Evolutionary conservation across 2,888 invertebrate genomes (phyloP), one percentile per base, ranked within the genome.

Genomic region (Megamerina dolium): DNA sequence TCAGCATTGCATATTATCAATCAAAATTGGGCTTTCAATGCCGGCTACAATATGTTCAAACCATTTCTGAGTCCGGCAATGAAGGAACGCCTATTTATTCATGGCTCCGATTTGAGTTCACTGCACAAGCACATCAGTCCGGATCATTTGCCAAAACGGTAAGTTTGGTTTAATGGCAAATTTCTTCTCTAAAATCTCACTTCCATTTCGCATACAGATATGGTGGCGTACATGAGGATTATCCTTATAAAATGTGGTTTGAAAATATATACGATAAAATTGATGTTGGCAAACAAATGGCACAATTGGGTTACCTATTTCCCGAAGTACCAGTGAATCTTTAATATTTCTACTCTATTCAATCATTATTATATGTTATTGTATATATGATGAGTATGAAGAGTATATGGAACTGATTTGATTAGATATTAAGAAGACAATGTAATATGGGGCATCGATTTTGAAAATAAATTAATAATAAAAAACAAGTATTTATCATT

Each of bases 21-120:
- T 64, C 85, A 88, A 62, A 84, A 86, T 1, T 87, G 87, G 86
- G 69, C 85, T 6, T 87, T 88, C 63, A 87, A 86, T 65, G 80
- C 83, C 50, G 80, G 85, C 38, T 87, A 82, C 66, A 80, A 79
- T 51, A 79, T 87, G 14, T 87, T 89, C 68, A 87, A 85, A 57
- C 87, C 88, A 0, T 73, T 89, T 18, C 70, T 89, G 18, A 82
- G 80, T 59, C 69, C 79, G 2, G 63, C 74, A 21, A 87, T 87
- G 85, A 76, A 76, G 10, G 76, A 81, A 16, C 74, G 72, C 31
- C 63, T 77, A 5, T 75, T 66, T 51, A 59, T 72, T 27, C 89
- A 89, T 64, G 87, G 87, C 0, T 74, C 77, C 37, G 79, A 89
- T 62, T 73, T 80, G 74, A 74, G 76, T 18, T 85, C 85, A 1